phyloP scores from a whole-genome alignment of 2,888 invertebrate genomes.

The Rugalucina vietnamica region DNA sequence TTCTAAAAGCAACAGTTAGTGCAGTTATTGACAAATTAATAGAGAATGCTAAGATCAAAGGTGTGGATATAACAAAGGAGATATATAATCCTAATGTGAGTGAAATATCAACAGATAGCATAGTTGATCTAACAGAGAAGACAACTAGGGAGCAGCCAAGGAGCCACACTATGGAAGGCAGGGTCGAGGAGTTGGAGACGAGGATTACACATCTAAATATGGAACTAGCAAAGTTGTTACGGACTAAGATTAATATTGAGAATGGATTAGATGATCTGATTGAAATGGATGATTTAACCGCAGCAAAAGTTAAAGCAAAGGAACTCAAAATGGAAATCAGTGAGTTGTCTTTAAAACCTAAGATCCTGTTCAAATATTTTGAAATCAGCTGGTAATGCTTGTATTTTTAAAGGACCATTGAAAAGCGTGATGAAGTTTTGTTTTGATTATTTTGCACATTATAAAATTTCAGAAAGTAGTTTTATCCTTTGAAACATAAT shows the following conservation, averaged over 20 bases:
- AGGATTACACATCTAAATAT: conserved; percentile 78
- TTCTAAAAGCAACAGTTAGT: conserved; percentile 62
- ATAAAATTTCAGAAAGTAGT: too few relatives aligned
- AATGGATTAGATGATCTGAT: conserved; percentile 76
- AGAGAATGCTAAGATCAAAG: conserved; percentile 67
- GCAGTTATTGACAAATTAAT: conserved; percentile 65
- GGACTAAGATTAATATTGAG: conserved; percentile 76
- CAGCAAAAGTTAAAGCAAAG: conserved; percentile 70
- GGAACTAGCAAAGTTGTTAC: conserved; percentile 77
- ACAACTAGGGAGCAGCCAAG: conserved; percentile 57
- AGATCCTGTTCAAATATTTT: too few relatives aligned
- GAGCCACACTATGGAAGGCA: conserved; percentile 67
- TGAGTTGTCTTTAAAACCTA: conserved; percentile 66
- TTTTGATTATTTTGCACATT: too few relatives aligned
- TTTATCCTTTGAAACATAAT: too few relatives aligned
- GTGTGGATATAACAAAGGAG: conserved; percentile 49
- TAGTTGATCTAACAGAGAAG: conserved; percentile 55
- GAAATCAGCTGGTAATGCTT: too few relatives aligned
- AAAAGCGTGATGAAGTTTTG: too few relatives aligned
- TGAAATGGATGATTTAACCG: conserved; percentile 62
- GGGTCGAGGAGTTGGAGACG: conserved; percentile 81
- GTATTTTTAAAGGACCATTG: too few relatives aligned
- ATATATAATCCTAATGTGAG: conserved; percentile 50
- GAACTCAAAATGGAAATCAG: conserved; percentile 74
- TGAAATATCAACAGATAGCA: conserved; percentile 55